Evolutionary conservation across 2,888 invertebrate species (phyloP).

Genomic region (Merodon equestris): DNA sequence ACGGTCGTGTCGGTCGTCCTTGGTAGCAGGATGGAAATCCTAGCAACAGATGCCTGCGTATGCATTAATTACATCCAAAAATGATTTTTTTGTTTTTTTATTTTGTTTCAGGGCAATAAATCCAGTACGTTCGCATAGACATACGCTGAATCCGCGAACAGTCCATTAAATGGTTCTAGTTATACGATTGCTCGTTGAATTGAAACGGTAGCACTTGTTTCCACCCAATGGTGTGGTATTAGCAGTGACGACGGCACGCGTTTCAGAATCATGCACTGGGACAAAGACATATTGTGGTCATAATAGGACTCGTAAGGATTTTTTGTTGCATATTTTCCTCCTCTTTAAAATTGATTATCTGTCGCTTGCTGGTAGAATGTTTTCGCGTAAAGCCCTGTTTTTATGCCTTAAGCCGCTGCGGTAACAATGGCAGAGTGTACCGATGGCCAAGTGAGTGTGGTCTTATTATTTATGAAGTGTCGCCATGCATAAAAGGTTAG

Average conservation of each 20-base stretch:
- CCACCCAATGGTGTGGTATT: slow-evolving; percentile 22
- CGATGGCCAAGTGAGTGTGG: slow-evolving; percentile 35
- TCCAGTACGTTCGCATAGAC: slow-evolving; percentile 20
- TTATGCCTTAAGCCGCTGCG: no score
- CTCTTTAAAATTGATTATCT: no score
- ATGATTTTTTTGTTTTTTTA: slow-evolving; percentile 15
- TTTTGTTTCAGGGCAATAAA: slow-evolving; percentile 47
- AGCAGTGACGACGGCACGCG: slow-evolving; percentile 46
- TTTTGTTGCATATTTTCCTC: slow-evolving; percentile 9
- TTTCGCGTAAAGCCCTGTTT: not conserved
- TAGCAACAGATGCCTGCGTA: slow-evolving; percentile 66
- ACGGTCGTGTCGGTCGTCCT: slow-evolving; percentile 53
- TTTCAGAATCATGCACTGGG: slow-evolving; percentile 16
- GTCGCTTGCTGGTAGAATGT: not conserved
- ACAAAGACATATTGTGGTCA: slow-evolving; percentile 61
- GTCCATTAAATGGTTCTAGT: slow-evolving; percentile 58
- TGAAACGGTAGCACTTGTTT: slow-evolving; percentile 61
- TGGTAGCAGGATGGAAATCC: slow-evolving; percentile 59
- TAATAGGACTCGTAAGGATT: slow-evolving; percentile 19
- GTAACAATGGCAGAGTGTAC: slow-evolving; percentile 10
- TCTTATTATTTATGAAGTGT: slow-evolving; percentile 63
- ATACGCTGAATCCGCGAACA: slow-evolving; percentile 34
- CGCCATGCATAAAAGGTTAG: slow-evolving; percentile 19
- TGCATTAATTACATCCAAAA: slow-evolving; percentile 66
- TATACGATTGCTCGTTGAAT: slow-evolving; percentile 41